Base-by-base conservation (phyloP, 2,113 vertebrate species). In the Porphyrio hochstetteri region DNA sequence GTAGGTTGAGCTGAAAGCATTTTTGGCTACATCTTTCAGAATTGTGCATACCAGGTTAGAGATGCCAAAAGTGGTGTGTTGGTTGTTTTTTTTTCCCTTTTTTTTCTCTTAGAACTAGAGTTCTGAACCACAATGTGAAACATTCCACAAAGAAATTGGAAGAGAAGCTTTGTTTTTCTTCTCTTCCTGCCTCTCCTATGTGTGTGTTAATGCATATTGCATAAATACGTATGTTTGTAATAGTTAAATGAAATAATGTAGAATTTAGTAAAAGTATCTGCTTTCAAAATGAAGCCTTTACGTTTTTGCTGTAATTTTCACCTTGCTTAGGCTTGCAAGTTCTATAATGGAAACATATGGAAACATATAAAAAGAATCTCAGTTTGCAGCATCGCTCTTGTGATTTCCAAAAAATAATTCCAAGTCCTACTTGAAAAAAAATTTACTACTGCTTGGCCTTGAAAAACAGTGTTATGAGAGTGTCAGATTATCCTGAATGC, bases 1-100 rank as follows among this genome's bases (percentile, higher is more conserved):
- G 86, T 97, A 98, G 84, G 90, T 71, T 46, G 98, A 98, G 91
- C 98, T 98, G 98, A 95, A 96, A 86, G 97, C 21, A 14, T 94
- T 98, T 93, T 98, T 96, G 75, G 97, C 98, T 98, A n/a, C 91
- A 97, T 78, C 97, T 98, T 77, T 98, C 98, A 88, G 98, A 98
- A 93, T 97, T 98, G 90, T 98, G 95, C 68, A 94, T 98, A 53
- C 97, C 98, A 24, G 98, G 98, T 85, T 98, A 98, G 95, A 98
- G 98, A 90, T 64, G 18, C 52, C 27, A 53, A 52, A 52, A 52
- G 50, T 52, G 21, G 48, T 50, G 23, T 8, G 44, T 19, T 46
- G 44, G 44, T 46, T 46, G 44, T 17, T 3, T 23, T 50, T 50
- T 50, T 8, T 11, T 20, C 12, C 25, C 19, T 33, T 20, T 18